Evolutionary conservation across 2,797 vertebrate genomes (phyloP).

Genomic region (Semotilus atromaculatus): DNA sequence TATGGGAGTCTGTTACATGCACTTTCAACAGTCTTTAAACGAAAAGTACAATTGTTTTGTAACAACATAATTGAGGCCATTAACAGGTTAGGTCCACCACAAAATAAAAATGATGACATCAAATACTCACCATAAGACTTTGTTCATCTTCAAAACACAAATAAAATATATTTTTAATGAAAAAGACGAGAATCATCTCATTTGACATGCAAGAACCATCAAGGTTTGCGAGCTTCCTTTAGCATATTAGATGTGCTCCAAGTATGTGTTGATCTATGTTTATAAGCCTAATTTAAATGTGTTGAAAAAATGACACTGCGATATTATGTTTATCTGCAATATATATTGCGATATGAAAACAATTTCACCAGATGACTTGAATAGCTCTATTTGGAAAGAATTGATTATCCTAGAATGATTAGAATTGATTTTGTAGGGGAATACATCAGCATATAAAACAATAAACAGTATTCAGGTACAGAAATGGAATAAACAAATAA

Average conservation of each 20-base stretch:
- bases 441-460: too few relatives aligned
- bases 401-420: too few relatives aligned
- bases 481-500: too few relatives aligned
- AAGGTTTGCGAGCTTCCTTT: not conserved
- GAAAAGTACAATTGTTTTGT: not conserved
- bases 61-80: not conserved
- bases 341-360: too few relatives aligned
- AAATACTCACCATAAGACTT: not conserved
- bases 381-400: too few relatives aligned
- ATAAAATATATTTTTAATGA: not conserved
- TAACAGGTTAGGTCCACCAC: not conserved
- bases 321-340: too few relatives aligned
- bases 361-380: too few relatives aligned
- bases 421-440: too few relatives aligned
- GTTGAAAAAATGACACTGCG: not conserved
- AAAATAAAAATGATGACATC: not conserved
- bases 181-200: not conserved
- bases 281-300: not conserved
- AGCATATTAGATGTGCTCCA: too few relatives aligned
- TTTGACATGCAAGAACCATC: not conserved
- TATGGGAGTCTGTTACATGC: not conserved
- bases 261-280: not conserved
- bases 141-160: not conserved
- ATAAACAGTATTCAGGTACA: too few relatives aligned
- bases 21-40: constrained; percentile 1